Percentiles rank a stretch among this genome's conserved stretches.
Evolutionary conservation across 2,113 vertebrate genomes (phyloP).

Genomic region (Scartelaos histophorus): DNA sequence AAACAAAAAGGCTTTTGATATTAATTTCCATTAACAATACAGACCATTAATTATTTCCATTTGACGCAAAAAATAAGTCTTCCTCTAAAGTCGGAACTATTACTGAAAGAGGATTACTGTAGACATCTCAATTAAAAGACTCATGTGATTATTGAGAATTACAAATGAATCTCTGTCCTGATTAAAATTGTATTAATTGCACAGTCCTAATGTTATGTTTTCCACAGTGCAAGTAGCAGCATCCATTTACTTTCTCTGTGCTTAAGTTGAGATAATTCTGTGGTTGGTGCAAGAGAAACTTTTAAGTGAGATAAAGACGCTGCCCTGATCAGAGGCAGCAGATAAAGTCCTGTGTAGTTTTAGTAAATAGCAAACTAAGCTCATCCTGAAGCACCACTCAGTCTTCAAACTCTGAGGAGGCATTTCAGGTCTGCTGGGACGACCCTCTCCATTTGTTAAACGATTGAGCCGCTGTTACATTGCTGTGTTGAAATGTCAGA

Average conservation of each 20-base stretch:
- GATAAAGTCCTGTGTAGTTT: conserved; percentile 53
- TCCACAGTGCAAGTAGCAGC: background rate
- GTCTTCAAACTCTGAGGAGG: conserved; percentile 57
- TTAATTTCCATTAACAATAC: no score
- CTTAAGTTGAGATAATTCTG: conserved; percentile 12
- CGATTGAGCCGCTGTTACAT: conserved; percentile 60
- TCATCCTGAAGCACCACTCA: conserved; percentile 56
- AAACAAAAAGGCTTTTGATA: no score
- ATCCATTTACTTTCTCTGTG: conserved; percentile 1
- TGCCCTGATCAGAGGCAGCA: conserved; percentile 42
- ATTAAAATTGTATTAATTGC: no score
- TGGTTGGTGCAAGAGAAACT: conserved; percentile 14
- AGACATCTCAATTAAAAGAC: no score
- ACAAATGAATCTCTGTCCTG: no score
- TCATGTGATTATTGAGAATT: no score
- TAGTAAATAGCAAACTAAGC: conserved; percentile 51
- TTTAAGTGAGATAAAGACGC: conserved; percentile 51
- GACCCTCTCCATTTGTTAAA: conserved; percentile 60
- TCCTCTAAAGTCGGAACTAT: no score
- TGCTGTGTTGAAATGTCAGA: conserved; percentile 65
- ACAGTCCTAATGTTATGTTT: background rate
- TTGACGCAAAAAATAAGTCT: no score
- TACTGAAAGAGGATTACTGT: no score
- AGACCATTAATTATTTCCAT: no score
- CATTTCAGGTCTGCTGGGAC: conserved; percentile 47